Conservation (phyloP, 2,888 invertebrate genomes). For the Nymphalis c-album region DNA sequence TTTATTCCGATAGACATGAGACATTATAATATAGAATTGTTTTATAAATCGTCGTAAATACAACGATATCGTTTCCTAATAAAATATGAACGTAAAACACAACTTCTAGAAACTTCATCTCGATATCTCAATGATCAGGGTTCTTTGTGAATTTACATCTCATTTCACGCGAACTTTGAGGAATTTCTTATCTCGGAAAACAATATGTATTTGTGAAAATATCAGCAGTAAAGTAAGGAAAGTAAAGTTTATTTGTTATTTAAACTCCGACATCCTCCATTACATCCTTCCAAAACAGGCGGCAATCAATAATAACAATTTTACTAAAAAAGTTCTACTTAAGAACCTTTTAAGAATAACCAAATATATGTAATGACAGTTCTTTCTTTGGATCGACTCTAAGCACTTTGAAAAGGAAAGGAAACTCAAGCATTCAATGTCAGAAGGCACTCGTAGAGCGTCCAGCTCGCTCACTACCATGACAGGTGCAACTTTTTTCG, state of each 20-base stretch:
- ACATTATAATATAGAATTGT: not conserved
- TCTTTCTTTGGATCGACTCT: no score
- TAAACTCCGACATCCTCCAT: not conserved
- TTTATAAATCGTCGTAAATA: not conserved
- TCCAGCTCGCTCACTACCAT: no score
- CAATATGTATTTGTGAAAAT: conserved; percentile 6
- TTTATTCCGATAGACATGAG: not conserved
- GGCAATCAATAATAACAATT: not conserved
- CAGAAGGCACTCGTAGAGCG: no score
- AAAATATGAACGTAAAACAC: conserved; percentile 1
- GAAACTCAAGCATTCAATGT: no score
- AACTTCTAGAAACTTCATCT: not conserved
- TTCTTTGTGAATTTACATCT: conserved; percentile 12
- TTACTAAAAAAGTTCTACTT: not conserved
- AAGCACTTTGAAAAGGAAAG: no score
- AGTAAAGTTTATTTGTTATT: not conserved
- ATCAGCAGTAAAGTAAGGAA: not conserved
- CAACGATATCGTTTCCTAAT: not conserved
- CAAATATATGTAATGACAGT: no score
- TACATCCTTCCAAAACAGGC: not conserved
- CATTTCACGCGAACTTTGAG: not conserved
- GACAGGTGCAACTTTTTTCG: no score
- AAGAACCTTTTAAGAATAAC: no score
- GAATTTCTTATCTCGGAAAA: conserved; percentile 9
- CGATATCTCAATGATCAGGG: not conserved